These are phyloP conservation scores for Notamacropus eugenii DNA, from an alignment of 2,797 vertebrate species.

Conservation along the genomic window DNA sequence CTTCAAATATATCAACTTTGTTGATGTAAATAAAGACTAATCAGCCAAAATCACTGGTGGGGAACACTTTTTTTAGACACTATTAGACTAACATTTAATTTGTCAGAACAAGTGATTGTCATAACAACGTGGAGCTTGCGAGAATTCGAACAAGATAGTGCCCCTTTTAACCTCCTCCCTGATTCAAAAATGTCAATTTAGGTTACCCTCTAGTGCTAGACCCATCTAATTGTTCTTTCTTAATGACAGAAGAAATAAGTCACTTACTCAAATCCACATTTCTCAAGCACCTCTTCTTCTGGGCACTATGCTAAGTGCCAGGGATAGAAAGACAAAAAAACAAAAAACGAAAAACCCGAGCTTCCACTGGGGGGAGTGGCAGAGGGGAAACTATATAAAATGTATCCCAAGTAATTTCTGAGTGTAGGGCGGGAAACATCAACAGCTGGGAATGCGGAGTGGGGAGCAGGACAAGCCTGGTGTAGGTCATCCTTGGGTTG, in stretches of 20 bases:
- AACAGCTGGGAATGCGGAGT: background rate
- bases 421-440: background rate
- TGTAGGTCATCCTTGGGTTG: background rate
- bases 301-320: background rate
- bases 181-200: conserved; percentile 23
- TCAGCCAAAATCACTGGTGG: conserved; percentile 19
- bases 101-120: conserved; percentile 15
- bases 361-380: background rate
- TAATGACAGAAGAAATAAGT: background rate
- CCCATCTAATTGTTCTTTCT: background rate
- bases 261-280: background rate
- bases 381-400: background rate
- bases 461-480: background rate
- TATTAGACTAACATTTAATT: conserved; percentile 24
- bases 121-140: background rate
- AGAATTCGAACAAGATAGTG: conserved; percentile 1
- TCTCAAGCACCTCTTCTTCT: background rate
- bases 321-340: background rate
- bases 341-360: background rate
- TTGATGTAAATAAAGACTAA: conserved; percentile 37
- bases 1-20: conserved; percentile 28
- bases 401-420: background rate
- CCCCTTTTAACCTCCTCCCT: background rate
- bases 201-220: background rate
- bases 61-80: conserved; percentile 27